Base-by-base conservation (phyloP, 2,113 vertebrate species). In the Aegotheles bennettii region DNA sequence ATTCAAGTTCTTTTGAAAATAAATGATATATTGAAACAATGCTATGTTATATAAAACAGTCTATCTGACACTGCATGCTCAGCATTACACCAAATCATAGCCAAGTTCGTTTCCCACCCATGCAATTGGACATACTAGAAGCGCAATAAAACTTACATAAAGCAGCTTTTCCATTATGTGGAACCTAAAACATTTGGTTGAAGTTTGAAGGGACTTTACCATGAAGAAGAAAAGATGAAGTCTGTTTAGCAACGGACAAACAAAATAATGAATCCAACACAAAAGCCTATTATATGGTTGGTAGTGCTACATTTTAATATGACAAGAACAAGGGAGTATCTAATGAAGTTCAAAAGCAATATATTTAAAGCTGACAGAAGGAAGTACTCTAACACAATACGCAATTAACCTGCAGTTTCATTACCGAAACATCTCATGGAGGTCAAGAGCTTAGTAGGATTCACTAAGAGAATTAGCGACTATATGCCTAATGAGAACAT, bases 1-100 rank as follows among this genome's bases (percentile, higher is more conserved):
- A 92, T 96, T 96, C 95, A 96, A 96, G 88, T 84, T 80, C 94
- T 96, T 95, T 95, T 94, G 85, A 97, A 95, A 96, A 96, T 93
- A 96, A 96, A 94, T 96, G 76, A 95, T 95, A 96, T 84, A 95
- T 14, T 92, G 85, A 93, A 97, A 96, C 88, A 95, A 93, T 88
- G 76, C 43, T 92, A 88, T 56, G 79, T 91, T 96, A 88, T 73
- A 68, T 70, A 94, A 91, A 84, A 82, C 15, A 1, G 51, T 33
- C 67, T 73, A 21, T 80, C 84, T 53, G 73, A 92, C 91, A 94
- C 21, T 64, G 74, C 51, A 84, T 90, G 79, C 87, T 93, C 75
- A 90, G 43, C 71, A 48, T 67, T 84, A 86, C 59, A 78, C 47
- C 82, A 63, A 88, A 88, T 50, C 5, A 1, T 17, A 51, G 85